Evolutionary conservation across 2,888 invertebrate genomes (phyloP).

Genomic region (Pogonocherus hispidulus): DNA sequence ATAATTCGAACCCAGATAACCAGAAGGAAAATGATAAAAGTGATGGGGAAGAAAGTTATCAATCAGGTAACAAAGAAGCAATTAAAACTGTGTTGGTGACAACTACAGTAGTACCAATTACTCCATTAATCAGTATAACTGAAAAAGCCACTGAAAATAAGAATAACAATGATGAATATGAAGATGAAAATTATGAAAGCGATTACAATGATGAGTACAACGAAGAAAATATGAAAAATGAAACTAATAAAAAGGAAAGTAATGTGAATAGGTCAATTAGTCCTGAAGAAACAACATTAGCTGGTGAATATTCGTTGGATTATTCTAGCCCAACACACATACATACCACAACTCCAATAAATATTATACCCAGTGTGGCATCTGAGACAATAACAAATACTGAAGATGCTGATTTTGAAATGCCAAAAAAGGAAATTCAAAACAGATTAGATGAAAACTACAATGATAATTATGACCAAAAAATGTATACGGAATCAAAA

Average conservation of each 20-base stretch:
- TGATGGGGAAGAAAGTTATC: neutral
- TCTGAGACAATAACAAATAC: neutral
- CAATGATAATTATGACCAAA: conserved; percentile 21
- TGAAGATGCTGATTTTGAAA: neutral
- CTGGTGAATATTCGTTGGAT: neutral
- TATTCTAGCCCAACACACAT: neutral
- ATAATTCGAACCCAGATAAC: neutral
- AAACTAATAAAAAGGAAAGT: conserved; percentile 13
- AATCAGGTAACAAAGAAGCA: neutral
- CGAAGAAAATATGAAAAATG: conserved; percentile 15
- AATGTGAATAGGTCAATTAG: neutral
- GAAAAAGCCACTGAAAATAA: neutral
- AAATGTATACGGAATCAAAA: conserved; percentile 19
- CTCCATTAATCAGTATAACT: neutral
- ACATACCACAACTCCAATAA: neutral
- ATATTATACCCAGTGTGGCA: neutral
- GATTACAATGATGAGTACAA: conserved; percentile 31
- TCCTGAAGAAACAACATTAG: conserved; percentile 4
- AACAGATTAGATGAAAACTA: conserved; percentile 22
- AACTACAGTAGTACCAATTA: neutral
- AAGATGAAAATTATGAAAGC: conserved; percentile 47
- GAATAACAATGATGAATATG: conserved; percentile 16
- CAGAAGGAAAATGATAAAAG: conserved; percentile 47
- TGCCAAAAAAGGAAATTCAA: conserved; percentile 7
- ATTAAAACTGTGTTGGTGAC: neutral